Evolutionary conservation across 2,797 vertebrate species (phyloP).

Genomic region (Falco berigora): DNA sequence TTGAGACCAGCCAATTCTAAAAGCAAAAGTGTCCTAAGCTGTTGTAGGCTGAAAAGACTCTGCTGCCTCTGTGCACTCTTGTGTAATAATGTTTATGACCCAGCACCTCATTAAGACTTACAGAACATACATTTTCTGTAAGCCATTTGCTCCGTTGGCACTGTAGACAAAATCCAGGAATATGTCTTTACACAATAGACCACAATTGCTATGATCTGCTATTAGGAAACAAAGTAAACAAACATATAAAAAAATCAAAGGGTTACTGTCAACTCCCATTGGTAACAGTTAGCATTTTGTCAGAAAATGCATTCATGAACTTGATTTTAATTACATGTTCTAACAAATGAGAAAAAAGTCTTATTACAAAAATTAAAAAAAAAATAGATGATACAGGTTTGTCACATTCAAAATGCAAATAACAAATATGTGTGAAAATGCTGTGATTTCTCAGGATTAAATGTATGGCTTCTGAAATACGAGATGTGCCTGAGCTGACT

Average conservation of each 20-base stretch:
- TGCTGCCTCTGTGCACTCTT: not conserved
- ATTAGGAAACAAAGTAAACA: not conserved
- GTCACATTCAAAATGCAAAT: not conserved
- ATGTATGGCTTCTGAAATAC: not conserved
- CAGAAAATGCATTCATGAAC: not conserved
- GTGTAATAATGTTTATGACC: not conserved
- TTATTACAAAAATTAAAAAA: not conserved
- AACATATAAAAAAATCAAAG: not conserved
- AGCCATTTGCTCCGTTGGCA: not conserved
- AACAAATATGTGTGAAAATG: not conserved
- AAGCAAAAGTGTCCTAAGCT: not conserved
- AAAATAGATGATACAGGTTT: not conserved
- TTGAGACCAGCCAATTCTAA: not conserved
- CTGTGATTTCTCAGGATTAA: not conserved
- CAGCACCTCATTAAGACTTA: not conserved
- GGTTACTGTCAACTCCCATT: not conserved
- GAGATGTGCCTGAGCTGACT: not conserved
- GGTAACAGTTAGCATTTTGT: not conserved
- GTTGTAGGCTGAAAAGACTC: not conserved
- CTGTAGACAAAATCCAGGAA: not conserved
- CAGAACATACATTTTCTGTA: not conserved
- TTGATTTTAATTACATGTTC: not conserved
- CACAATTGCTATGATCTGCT: not conserved
- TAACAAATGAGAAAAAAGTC: not conserved
- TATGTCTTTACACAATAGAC: not conserved